A percentile compares a stretch with the other conserved stretches of the same genome.
phyloP scores from a whole-genome alignment of 2,797 vertebrate genomes.

The Protonibea diacanthus region DNA sequence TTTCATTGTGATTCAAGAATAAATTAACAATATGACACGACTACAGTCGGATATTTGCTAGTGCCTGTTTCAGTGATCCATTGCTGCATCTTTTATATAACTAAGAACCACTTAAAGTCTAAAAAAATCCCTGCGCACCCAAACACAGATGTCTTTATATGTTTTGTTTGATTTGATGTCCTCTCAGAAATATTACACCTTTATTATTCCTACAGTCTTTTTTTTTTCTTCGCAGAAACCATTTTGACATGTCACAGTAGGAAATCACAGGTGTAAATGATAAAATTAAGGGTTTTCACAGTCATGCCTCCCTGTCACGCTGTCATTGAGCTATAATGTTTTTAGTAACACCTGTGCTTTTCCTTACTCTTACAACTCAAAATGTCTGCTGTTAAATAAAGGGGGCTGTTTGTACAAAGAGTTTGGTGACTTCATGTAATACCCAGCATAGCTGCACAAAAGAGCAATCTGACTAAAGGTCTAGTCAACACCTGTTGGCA shows the following conservation, averaged over 20 bases:
- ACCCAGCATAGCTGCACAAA: background rate
- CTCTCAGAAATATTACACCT: conserved; percentile 9
- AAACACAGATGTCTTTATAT: conserved; percentile 5
- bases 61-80: background rate
- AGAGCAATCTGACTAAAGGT: conserved; percentile 7
- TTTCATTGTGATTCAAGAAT: background rate
- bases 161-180: background rate
- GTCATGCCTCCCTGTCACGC: background rate
- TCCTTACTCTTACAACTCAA: background rate
- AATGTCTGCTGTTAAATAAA: background rate
- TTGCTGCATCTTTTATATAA: background rate
- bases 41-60: background rate
- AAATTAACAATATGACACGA: background rate
- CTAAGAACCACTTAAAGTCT: background rate
- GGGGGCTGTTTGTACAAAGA: background rate
- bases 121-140: background rate
- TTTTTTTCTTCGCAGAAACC: background rate
- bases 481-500: conserved; percentile 2
- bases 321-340: conserved; percentile 10
- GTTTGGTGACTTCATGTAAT: conserved; percentile 13
- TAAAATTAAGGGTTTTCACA: background rate
- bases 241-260: conserved; percentile 1
- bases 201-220: background rate
- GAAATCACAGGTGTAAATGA: background rate
- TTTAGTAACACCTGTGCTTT: conserved; percentile 14